A percentile compares a stretch with the other conserved stretches of the same genome.
Evolutionary conservation across 2,797 vertebrate genomes (phyloP).

Genomic region (Poecile montanus): DNA sequence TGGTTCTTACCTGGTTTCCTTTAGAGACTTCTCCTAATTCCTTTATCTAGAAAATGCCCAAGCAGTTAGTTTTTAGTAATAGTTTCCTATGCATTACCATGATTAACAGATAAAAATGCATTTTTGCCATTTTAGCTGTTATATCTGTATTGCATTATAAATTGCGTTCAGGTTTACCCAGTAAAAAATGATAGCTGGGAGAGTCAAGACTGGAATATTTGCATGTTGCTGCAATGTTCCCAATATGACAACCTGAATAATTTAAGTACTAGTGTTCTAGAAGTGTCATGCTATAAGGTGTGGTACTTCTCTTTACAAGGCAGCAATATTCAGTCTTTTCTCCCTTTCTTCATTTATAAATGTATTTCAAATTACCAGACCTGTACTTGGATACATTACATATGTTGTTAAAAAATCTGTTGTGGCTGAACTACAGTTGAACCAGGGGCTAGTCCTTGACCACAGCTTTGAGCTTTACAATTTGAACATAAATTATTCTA

Average conservation of each 20-base stretch:
- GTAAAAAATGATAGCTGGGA: not conserved
- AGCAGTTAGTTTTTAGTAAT: not conserved
- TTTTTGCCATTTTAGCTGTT: not conserved
- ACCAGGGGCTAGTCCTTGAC: not conserved
- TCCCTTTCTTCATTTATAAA: not conserved
- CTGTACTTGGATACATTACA: not conserved
- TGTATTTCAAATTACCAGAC: not conserved
- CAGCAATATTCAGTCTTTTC: not conserved
- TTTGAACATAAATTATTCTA: not conserved
- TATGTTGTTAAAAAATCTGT: not conserved
- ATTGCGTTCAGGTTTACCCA: not conserved
- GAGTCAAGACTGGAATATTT: not conserved
- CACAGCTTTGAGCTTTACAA: not conserved
- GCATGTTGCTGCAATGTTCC: not conserved
- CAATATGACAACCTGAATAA: not conserved
- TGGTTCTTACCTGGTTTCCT: not conserved
- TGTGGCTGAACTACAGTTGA: slow-evolving; percentile 1
- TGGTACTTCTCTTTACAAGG: not conserved
- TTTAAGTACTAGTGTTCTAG: not conserved
- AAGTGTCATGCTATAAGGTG: not conserved
- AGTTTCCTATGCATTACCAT: not conserved
- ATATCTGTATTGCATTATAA: not conserved
- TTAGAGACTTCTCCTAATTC: not conserved
- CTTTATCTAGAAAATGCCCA: not conserved
- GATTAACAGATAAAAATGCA: not conserved